Conservation (phyloP, 1,140 invertebrate species). For the Drosophila ohnishii region DNA sequence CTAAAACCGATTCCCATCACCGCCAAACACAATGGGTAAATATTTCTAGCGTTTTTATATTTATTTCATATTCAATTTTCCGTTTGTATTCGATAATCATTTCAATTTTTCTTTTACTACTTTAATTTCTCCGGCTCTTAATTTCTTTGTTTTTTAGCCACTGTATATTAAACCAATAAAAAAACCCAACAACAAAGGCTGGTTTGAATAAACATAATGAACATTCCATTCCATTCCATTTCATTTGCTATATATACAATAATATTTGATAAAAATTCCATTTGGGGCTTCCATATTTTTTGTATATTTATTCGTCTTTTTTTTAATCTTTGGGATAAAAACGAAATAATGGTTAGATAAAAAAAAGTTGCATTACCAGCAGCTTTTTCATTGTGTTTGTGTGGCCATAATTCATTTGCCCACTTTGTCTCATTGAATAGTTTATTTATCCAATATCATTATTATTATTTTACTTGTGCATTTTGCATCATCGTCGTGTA, state of each 20-base stretch:
- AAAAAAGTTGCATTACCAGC: slow-evolving; percentile 47
- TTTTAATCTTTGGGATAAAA: slow-evolving; percentile 14
- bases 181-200: slow-evolving; percentile 30
- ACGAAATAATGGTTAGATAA: slow-evolving; percentile 31
- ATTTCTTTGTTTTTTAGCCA: slow-evolving; percentile 40
- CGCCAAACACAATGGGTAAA: slow-evolving; percentile 55
- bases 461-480: slow-evolving; percentile 77
- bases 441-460: slow-evolving; percentile 67
- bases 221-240: slow-evolving; percentile 49
- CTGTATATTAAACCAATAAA: slow-evolving; percentile 44
- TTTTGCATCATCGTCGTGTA: slow-evolving; percentile 80
- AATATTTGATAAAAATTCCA: slow-evolving; percentile 54
- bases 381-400: slow-evolving; percentile 48
- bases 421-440: slow-evolving; percentile 51
- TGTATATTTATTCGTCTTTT: slow-evolving; percentile 5
- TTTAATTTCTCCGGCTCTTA: slow-evolving; percentile 53
- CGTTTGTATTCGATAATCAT: slow-evolving; percentile 74
- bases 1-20: slow-evolving; percentile 37
- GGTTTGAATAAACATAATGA: slow-evolving; percentile 55
- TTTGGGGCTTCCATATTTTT: slow-evolving; percentile 25
- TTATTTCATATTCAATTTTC: slow-evolving; percentile 78
- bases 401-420: slow-evolving; percentile 45
- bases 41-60: slow-evolving; percentile 75
- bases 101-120: slow-evolving; percentile 54
- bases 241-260: slow-evolving; percentile 54